Percentiles rank a stretch among this genome's conserved stretches.
Evolutionary conservation across 1,140 invertebrate genomes (phyloP).

Genomic region (Spodoptera litura): DNA sequence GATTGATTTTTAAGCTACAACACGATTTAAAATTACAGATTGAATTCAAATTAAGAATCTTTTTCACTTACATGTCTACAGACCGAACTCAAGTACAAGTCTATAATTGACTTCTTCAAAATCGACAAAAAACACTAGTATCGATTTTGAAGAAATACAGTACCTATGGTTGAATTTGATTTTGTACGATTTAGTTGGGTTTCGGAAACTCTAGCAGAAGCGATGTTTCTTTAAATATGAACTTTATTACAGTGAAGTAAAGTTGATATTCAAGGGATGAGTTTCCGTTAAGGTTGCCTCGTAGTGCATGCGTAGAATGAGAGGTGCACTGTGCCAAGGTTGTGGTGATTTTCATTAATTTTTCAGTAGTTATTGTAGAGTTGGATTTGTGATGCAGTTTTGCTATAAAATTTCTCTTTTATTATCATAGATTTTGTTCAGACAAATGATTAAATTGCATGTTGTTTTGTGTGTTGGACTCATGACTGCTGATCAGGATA

Average conservation of each 20-base stretch:
- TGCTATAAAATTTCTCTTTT: slow-evolving; percentile 76
- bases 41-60: too few relatives aligned
- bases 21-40: too few relatives aligned
- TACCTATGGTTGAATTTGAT: slow-evolving; percentile 23
- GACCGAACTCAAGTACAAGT: slow-evolving; percentile 20
- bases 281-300: slow-evolving; percentile 41
- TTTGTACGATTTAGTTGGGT: slow-evolving; percentile 41
- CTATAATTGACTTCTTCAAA: background rate
- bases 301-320: slow-evolving; percentile 81
- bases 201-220: slow-evolving; percentile 18
- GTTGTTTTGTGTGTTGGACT: slow-evolving; percentile 70
- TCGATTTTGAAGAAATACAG: slow-evolving; percentile 24
- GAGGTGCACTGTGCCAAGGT: slow-evolving; percentile 79
- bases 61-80: too few relatives aligned
- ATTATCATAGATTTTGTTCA: slow-evolving; percentile 70
- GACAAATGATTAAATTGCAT: slow-evolving; percentile 70
- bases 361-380: slow-evolving; percentile 73
- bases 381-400: slow-evolving; percentile 81
- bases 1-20: too few relatives aligned
- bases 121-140: slow-evolving; percentile 8
- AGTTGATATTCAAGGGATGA: slow-evolving; percentile 36
- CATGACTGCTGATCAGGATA: slow-evolving; percentile 34
- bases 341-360: slow-evolving; percentile 76
- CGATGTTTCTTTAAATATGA: slow-evolving; percentile 23
- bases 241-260: slow-evolving; percentile 24